A percentile compares a stretch with the other conserved stretches of the same genome.
Evolutionary conservation across 1,140 invertebrate species (phyloP).

Genomic region (Drosophila aff.): DNA sequence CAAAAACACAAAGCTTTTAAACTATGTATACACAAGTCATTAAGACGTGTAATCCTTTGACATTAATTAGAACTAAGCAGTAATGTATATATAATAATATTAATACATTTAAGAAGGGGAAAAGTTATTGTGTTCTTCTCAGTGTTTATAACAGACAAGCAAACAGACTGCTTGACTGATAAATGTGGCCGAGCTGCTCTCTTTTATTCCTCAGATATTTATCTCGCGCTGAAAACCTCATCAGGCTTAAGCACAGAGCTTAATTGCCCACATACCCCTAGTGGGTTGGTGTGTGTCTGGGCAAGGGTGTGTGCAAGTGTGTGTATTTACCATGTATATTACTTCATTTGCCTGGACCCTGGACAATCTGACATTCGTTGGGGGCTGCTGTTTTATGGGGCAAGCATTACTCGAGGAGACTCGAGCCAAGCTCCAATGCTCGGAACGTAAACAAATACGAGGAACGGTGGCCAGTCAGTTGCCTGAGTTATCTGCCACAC

Average conservation of each 20-base stretch:
- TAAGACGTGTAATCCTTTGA: neutral
- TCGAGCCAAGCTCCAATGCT: slow-evolving; percentile 8
- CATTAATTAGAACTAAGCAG: no score
- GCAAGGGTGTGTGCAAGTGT: neutral
- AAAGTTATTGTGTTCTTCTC: no score
- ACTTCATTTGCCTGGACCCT: slow-evolving; percentile 62
- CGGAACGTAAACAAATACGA: slow-evolving; percentile 31
- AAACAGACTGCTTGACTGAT: slow-evolving; percentile 13
- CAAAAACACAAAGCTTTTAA: neutral
- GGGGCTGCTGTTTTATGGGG: slow-evolving; percentile 39
- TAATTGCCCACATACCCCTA: slow-evolving; percentile 63
- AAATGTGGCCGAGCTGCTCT: slow-evolving; percentile 25
- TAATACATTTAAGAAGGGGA: no score
- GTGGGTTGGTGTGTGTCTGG: neutral
- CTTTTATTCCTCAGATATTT: slow-evolving; percentile 66
- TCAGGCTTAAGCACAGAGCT: slow-evolving; percentile 74
- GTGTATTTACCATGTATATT: slow-evolving; percentile 44
- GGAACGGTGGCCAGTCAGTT: slow-evolving; percentile 8
- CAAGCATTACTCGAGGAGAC: slow-evolving; percentile 36
- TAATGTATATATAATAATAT: no score
- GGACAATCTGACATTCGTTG: slow-evolving; percentile 41
- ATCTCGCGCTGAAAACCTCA: slow-evolving; percentile 78
- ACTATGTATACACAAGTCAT: neutral
- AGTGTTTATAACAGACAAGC: slow-evolving; percentile 3
- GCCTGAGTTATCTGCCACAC: slow-evolving; percentile 24